Percentiles rank a stretch among this genome's conserved stretches.
phyloP scores from a whole-genome alignment of 1,140 invertebrate genomes.

The Neodiprion lecontei region DNA sequence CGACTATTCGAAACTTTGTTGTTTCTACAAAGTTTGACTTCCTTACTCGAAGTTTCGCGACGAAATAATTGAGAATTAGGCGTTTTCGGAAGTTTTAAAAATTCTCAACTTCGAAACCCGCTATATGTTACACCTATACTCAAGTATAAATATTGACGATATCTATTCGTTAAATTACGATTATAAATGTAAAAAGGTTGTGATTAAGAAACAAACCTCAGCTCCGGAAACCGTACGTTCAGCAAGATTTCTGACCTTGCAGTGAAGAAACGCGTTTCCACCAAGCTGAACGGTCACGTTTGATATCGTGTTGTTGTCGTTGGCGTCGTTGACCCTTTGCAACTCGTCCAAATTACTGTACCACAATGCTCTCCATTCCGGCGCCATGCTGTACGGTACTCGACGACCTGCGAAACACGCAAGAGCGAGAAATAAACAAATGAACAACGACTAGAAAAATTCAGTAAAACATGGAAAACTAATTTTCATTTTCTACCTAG shows the following conservation, averaged over 20 bases:
- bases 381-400: conserved; percentile 57
- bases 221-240: conserved; percentile 68
- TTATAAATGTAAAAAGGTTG: too few relatives aligned
- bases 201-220: conserved; percentile 46
- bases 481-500: too few relatives aligned
- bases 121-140: too few relatives aligned
- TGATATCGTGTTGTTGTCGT: conserved; percentile 73
- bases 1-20: too few relatives aligned
- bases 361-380: conserved; percentile 68
- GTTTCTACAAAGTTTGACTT: too few relatives aligned
- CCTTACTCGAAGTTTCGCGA: too few relatives aligned
- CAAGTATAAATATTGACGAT: too few relatives aligned
- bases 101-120: too few relatives aligned
- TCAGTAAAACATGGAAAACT: not conserved
- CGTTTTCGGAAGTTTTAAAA: too few relatives aligned
- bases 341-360: conserved; percentile 68
- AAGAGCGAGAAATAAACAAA: not conserved
- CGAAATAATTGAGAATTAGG: too few relatives aligned
- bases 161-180: too few relatives aligned
- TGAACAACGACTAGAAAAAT: too few relatives aligned
- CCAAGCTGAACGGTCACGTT: conserved; percentile 85
- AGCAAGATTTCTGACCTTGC: conserved; percentile 72
- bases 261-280: conserved; percentile 84
- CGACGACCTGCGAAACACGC: conserved; percentile 53
- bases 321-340: conserved; percentile 64